Conservation (phyloP, 2,113 vertebrate species). For the Neotragus moschatus region DNA sequence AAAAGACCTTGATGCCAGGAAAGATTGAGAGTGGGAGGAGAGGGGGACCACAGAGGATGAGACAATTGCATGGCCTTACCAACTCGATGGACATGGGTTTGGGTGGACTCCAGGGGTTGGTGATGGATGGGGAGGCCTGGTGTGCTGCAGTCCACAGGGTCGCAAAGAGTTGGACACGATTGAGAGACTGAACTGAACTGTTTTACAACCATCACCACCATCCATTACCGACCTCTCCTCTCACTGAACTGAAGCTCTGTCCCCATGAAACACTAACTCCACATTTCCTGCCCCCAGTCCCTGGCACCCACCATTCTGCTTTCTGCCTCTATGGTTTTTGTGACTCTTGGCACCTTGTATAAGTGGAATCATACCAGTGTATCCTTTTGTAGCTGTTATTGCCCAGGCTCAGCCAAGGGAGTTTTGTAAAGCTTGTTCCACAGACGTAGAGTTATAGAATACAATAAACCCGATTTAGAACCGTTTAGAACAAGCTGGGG, state of each 20-base stretch:
- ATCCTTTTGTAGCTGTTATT: no score
- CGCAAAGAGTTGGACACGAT: rapidly evolving
- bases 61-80: not conserved
- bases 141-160: rapidly evolving
- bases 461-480: not conserved
- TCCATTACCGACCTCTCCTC: no score
- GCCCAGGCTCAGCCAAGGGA: not conserved
- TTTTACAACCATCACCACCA: rapidly evolving
- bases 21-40: not conserved
- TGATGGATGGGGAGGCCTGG: not conserved
- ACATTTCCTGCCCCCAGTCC: rapidly evolving
- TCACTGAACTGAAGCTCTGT: no score
- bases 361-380: no score
- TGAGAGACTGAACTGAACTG: not conserved
- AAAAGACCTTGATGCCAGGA: no score
- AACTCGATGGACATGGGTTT: not conserved
- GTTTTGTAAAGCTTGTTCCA: not conserved
- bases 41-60: not conserved
- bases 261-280: not conserved
- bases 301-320: no score
- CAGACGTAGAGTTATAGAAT: not conserved
- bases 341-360: rapidly evolving
- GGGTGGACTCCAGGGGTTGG: rapidly evolving
- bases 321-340: rapidly evolving
- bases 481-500: not conserved